phyloP scores from a whole-genome alignment of 2,888 invertebrate species.

The Nomada fabriciana region DNA sequence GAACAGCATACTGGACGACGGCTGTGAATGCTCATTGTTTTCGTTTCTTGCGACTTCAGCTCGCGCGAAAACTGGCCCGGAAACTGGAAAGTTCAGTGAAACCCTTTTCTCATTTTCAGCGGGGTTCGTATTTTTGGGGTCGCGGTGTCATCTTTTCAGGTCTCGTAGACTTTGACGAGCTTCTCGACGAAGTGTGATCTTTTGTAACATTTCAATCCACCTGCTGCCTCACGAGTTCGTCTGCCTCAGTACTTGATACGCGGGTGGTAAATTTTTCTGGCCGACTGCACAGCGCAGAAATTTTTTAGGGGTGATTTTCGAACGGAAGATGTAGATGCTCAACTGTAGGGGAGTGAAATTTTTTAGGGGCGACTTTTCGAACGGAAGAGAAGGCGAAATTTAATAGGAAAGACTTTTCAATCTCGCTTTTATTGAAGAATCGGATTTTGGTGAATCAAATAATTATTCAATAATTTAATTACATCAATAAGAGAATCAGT shows the following conservation, averaged over 20 bases:
- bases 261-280: too few species aligned
- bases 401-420: too few species aligned
- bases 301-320: too few species aligned
- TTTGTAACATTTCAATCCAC: too few species aligned
- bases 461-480: too few species aligned
- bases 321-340: background rate
- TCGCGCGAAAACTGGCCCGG: conserved; percentile 44
- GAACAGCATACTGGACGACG: conserved; percentile 57
- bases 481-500: too few species aligned
- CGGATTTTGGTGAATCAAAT: too few species aligned
- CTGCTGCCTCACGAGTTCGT: too few species aligned
- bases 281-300: background rate
- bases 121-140: background rate
- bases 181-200: background rate
- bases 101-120: background rate
- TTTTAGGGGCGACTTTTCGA: too few species aligned
- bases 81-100: conserved; percentile 17
- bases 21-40: conserved; percentile 63
- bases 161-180: background rate
- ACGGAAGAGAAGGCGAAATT: too few species aligned
- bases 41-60: conserved; percentile 38
- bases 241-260: too few species aligned
- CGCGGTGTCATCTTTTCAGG: background rate
- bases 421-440: too few species aligned
- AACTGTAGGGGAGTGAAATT: background rate